Percentiles rank a stretch among this genome's conserved stretches.
phyloP scores from a whole-genome alignment of 1,140 invertebrate species.

The Augochlora pura region DNA sequence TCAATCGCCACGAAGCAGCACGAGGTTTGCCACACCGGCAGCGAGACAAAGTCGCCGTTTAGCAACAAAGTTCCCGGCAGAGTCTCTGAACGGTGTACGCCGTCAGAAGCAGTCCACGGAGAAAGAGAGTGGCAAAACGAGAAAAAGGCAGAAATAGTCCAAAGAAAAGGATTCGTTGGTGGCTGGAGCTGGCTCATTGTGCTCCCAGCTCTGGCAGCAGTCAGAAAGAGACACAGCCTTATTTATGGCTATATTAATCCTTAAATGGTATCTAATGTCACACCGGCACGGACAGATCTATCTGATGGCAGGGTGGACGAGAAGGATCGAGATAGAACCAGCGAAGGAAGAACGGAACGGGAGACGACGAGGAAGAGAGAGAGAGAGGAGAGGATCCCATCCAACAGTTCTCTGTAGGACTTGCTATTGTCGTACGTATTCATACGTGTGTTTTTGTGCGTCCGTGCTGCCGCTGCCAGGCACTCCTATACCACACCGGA shows the following conservation, averaged over 20 bases:
- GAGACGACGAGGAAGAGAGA: slow-evolving; percentile 39
- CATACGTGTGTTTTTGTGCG: slow-evolving; percentile 77
- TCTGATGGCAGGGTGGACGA: slow-evolving; percentile 67
- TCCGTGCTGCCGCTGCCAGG: slow-evolving; percentile 70
- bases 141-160: slow-evolving; percentile 12
- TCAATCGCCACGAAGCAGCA: too few species aligned
- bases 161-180: slow-evolving; percentile 53
- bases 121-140: not conserved
- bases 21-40: too few species aligned
- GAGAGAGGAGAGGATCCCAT: slow-evolving; percentile 15
- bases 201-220: slow-evolving; percentile 50
- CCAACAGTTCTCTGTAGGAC: slow-evolving; percentile 70
- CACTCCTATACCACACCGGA: slow-evolving; percentile 71
- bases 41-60: too few species aligned
- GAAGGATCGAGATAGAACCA: not conserved
- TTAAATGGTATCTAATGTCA: slow-evolving; percentile 81
- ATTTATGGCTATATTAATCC: slow-evolving; percentile 81
- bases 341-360: slow-evolving; percentile 9
- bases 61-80: not conserved
- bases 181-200: slow-evolving; percentile 63
- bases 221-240: slow-evolving; percentile 65
- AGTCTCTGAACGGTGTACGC: not conserved
- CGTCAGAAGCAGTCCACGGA: not conserved
- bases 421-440: slow-evolving; percentile 78
- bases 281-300: slow-evolving; percentile 73